Evolutionary conservation across 2,888 invertebrate genomes (phyloP).

Genomic region (Eristalis arbustorum): DNA sequence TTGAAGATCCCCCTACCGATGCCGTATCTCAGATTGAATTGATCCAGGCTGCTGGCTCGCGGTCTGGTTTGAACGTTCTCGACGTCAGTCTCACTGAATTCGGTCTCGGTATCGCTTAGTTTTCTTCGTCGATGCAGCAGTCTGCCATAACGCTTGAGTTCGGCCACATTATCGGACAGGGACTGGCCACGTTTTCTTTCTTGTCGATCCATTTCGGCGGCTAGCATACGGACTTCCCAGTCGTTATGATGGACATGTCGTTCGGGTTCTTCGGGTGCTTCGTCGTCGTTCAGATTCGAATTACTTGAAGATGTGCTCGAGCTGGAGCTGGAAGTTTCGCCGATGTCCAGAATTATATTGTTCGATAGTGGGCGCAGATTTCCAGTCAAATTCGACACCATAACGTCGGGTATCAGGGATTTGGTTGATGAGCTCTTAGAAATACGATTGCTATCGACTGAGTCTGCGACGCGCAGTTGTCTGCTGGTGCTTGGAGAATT

Average conservation of each 20-base stretch:
- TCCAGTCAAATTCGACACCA: constrained; percentile 78
- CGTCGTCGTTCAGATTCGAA: constrained; percentile 75
- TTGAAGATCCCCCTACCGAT: constrained; percentile 78
- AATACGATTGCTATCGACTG: constrained; percentile 43
- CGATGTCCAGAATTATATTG: constrained; percentile 78
- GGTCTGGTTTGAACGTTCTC: constrained; percentile 75
- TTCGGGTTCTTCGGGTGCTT: constrained; percentile 74
- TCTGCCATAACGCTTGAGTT: constrained; percentile 74
- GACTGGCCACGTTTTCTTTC: constrained; percentile 79
- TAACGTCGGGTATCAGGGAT: constrained; percentile 67
- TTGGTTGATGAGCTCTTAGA: constrained; percentile 72
- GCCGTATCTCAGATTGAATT: constrained; percentile 78
- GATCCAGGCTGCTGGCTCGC: constrained; percentile 79
- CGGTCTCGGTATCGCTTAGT: constrained; percentile 79
- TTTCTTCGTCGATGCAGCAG: constrained; percentile 76
- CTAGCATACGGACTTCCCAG: constrained; percentile 91
- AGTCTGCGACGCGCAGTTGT: constrained; percentile 13
- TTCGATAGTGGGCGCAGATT: constrained; percentile 80
- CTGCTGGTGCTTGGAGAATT: constrained; percentile 75
- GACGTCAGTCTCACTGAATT: constrained; percentile 77
- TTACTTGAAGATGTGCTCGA: constrained; percentile 78
- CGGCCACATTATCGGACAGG: constrained; percentile 75
- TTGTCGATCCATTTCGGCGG: constrained; percentile 85
- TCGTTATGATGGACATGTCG: constrained; percentile 81
- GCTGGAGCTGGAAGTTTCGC: constrained; percentile 77